A percentile compares a stretch with the other conserved stretches of the same genome.
Conservation (phyloP, 2,797 vertebrate species). For the Phataginus tricuspis region DNA sequence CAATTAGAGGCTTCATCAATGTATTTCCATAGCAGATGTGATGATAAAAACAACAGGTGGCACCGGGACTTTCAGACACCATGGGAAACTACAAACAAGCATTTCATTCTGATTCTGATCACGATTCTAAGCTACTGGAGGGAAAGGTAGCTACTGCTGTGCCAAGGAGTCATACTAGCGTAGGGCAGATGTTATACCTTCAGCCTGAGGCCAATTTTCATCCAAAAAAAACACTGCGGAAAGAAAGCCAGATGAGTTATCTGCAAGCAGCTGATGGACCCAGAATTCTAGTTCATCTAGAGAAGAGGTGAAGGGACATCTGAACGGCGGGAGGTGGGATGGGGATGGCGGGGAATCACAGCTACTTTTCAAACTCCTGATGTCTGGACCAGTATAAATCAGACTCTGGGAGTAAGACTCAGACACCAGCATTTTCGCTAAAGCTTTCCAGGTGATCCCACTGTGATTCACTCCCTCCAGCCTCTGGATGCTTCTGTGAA, state of each 20-base stretch:
- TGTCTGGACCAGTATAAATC: background rate
- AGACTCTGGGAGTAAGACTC: background rate
- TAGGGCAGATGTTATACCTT: background rate
- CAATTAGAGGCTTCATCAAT: background rate
- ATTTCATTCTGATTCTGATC: background rate
- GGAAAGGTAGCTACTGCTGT: background rate
- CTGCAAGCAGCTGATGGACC: background rate
- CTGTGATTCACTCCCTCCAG: background rate
- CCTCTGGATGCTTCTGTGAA: background rate
- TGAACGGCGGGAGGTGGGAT: background rate
- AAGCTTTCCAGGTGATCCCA: background rate
- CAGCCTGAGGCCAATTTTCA: background rate
- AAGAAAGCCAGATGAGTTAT: background rate
- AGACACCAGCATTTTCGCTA: background rate
- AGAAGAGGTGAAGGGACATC: background rate
- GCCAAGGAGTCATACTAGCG: background rate
- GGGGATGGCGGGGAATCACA: background rate
- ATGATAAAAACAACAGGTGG: slow-evolving; percentile 21
- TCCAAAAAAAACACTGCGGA: background rate
- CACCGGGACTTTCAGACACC: background rate
- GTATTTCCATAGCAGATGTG: background rate
- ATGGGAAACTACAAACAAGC: background rate
- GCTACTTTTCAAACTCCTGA: background rate
- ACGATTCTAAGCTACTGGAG: background rate
- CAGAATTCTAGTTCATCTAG: background rate